Conservation (phyloP, 2,797 vertebrate species). For the Lepilemur ruficaudatus region DNA sequence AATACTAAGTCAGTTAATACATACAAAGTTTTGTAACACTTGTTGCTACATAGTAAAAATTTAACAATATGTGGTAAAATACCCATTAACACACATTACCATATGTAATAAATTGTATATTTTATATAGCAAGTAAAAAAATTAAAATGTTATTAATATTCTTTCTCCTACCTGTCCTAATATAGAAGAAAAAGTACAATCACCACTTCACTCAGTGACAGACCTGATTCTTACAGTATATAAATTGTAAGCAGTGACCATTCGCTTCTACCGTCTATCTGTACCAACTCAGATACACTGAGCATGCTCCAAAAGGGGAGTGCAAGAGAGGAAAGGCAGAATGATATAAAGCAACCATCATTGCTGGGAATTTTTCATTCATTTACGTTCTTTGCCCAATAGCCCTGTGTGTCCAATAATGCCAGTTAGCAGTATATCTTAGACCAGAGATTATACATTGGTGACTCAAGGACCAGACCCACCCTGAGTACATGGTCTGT, state of each 20-base stretch:
- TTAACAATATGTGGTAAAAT: background rate
- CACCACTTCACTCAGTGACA: background rate
- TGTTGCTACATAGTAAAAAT: background rate
- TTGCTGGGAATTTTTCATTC: background rate
- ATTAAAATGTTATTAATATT: background rate
- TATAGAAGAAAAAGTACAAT: background rate
- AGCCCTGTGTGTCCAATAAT: background rate
- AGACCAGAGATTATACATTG: background rate
- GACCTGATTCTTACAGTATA: background rate
- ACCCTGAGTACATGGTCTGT: background rate
- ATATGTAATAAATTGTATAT: background rate
- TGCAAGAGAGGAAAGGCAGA: background rate
- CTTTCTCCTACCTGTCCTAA: background rate
- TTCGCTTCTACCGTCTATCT: background rate
- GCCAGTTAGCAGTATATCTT: background rate
- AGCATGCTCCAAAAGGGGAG: background rate
- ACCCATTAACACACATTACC: background rate
- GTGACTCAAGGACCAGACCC: background rate
- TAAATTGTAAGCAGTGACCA: background rate
- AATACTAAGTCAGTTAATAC: background rate
- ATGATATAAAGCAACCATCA: background rate
- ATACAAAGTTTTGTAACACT: background rate
- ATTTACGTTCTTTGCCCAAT: background rate
- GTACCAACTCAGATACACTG: background rate
- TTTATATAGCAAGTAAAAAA: constrained; percentile 3